Base-by-base conservation (phyloP, 2,113 vertebrate genomes). In the Pedionomus torquatus region DNA sequence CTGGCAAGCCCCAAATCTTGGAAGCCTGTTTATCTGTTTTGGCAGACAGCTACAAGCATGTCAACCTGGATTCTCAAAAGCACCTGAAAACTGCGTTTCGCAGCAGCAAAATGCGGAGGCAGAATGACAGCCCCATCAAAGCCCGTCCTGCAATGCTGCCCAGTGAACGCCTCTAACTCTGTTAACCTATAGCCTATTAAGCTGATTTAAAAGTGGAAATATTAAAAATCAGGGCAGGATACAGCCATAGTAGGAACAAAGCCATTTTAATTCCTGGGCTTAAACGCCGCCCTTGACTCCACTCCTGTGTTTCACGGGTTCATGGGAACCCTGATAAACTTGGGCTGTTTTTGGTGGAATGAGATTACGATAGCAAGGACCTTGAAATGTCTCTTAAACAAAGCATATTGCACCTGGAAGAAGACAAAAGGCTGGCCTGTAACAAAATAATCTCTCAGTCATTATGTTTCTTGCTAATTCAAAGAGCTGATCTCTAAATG, bases 301-400 rank as follows among this genome's bases (percentile, higher is more conserved):
- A 71, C 76, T 87, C 63, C 76, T 64, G 65, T 49, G 20, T 91
- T 91, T 82, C 76, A 35, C 64, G 7, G 4, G 33, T 90, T 93
- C 85, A 63, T 87, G 83, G 77, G 95, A 97, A 96, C 86, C 69
- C 85, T 85, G 93, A 95, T 97, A 94, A 91, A 96, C 43, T 64
- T 46, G 64, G 90, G 85, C 95, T 88, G 96, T 4, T 97, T 95
- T 94, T 54, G 39, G 20, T 44, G 26, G 72, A 77, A 66, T 18
- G 10, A 86, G 86, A 93, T 90, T 93, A 93, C 7, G 82, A 96
- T 57, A 92, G 66, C 8, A 63, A n/a, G 33, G 87, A 95, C 88
- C 96, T 97, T 91, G 91, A 96, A 96, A 97, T 10, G 83, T 85
- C 81, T 87, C 91, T 89, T 54, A 87, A 85, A 66, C 96, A 96